These are phyloP conservation scores for Thomomys bottae DNA, from an alignment of 2,113 vertebrate species.

Conservation along the genomic window DNA sequence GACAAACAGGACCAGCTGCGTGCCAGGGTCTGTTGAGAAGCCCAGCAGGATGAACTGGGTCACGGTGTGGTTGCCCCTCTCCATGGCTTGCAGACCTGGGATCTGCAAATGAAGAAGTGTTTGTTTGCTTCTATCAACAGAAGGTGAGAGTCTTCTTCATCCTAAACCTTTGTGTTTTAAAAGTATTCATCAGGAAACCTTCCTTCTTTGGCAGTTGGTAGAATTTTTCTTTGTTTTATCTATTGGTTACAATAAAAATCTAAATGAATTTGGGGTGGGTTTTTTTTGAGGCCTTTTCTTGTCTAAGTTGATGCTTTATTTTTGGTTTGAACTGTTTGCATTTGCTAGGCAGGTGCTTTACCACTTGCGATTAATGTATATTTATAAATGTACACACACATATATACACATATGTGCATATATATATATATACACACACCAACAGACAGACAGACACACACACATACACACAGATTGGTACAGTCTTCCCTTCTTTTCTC, in stretches of 20 bases:
- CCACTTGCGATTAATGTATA: too few relatives aligned
- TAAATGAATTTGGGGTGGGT: background rate
- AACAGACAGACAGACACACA: too few relatives aligned
- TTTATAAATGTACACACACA: too few relatives aligned
- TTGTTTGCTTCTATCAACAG: background rate
- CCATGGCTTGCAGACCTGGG: background rate
- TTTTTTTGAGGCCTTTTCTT: background rate
- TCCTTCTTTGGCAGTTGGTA: background rate
- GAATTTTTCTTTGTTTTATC: background rate
- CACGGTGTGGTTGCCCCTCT: background rate
- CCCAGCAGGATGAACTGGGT: slow-evolving; percentile 72
- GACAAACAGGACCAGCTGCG: slow-evolving; percentile 58
- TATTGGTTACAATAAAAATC: background rate
- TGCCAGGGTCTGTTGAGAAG: slow-evolving; percentile 34
- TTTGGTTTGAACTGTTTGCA: background rate
- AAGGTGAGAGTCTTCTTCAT: accelerated
- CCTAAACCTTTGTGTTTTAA: too few relatives aligned
- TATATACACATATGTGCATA: too few relatives aligned
- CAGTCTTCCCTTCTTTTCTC: background rate
- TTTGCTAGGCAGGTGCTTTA: too few relatives aligned
- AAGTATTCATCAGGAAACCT: background rate
- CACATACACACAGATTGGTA: too few relatives aligned
- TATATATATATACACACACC: too few relatives aligned
- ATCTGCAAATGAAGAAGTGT: background rate
- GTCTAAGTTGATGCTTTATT: background rate